Evolutionary conservation across 2,113 vertebrate genomes (phyloP), one percentile per base, ranked within the genome.

Genomic region (Ceratotherium simum): DNA sequence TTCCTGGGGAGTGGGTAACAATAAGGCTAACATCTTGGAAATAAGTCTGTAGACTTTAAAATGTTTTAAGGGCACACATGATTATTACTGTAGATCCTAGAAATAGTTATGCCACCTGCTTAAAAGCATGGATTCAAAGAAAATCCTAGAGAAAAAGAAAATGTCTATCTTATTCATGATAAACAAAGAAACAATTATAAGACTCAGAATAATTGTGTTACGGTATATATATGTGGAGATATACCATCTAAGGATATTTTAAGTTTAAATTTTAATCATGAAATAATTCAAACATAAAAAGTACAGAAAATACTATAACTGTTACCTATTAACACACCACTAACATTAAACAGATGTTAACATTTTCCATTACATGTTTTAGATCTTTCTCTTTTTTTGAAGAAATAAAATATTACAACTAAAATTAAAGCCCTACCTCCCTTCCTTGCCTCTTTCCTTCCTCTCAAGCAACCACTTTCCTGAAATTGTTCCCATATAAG

Each of bases 341-440:
- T 67, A 83, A 93, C 13, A 81, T 36, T 91, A 95, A 95, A 89
- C 42, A 95, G 62, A 88, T 88, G 39, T 79, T 91, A 86, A 79
- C 51, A 48, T 88, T 91, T 83, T 29, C 69, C 5, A 46, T 11
- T 95, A 67, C 80, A 9, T 92, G 80, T 90, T 72, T 90, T 67
- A 70, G 69, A 82, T 82, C n/a, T 90, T 85, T 80, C 16, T 13
- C 64, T 46, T 87, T 83, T 62, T 87, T 29, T 36, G 33, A 33
- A 85, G 36, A 90, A 89, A 85, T 48, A 91, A 91, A 91, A 42
- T 58, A 13, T 85, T 80, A 42, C 6, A 31, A 21, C 46, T 70
- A 90, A 97, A 97, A 92, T 81, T 90, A 83, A 93, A 91, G 36
- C 36, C 25, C 13, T 72, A 9, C 14, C 16, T 48, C 54, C 69